Percentiles rank a stretch among this genome's conserved stretches.
Conservation (phyloP, 1,140 invertebrate genomes). For the Ladona fulva region DNA sequence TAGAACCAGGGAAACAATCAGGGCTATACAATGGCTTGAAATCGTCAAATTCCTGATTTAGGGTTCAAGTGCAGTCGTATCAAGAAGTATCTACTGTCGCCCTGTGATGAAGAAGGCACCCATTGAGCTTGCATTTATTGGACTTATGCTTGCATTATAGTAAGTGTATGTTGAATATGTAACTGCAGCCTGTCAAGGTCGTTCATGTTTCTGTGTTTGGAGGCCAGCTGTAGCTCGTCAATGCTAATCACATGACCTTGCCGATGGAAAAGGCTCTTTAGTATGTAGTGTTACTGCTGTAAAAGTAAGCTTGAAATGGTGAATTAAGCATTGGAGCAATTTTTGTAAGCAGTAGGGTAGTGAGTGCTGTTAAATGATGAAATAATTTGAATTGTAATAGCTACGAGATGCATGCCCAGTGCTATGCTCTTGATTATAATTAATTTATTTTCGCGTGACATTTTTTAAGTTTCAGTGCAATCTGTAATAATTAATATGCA, state of each 20-base stretch:
- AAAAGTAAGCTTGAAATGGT: constrained; percentile 1
- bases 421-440: background rate
- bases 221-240: constrained; percentile 13
- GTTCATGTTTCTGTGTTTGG: background rate
- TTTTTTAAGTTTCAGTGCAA: constrained; percentile 2
- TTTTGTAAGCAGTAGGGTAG: constrained; percentile 4
- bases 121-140: background rate
- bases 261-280: background rate
- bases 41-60: background rate
- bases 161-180: constrained; percentile 11
- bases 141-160: background rate
- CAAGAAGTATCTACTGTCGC: background rate
- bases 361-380: background rate
- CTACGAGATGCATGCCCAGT: constrained; percentile 2
- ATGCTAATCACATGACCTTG: constrained; percentile 5
- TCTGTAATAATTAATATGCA: background rate
- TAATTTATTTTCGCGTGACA: constrained; percentile 1
- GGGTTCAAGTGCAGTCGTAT: background rate
- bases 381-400: constrained; percentile 5
- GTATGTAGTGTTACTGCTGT: constrained; percentile 5
- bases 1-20: background rate
- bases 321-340: background rate
- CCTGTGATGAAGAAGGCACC: background rate
- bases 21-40: constrained; percentile 5
- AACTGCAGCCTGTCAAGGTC: constrained; percentile 8